phyloP scores from a whole-genome alignment of 2,888 invertebrate species.

The Leptodirus hochenwartii region DNA sequence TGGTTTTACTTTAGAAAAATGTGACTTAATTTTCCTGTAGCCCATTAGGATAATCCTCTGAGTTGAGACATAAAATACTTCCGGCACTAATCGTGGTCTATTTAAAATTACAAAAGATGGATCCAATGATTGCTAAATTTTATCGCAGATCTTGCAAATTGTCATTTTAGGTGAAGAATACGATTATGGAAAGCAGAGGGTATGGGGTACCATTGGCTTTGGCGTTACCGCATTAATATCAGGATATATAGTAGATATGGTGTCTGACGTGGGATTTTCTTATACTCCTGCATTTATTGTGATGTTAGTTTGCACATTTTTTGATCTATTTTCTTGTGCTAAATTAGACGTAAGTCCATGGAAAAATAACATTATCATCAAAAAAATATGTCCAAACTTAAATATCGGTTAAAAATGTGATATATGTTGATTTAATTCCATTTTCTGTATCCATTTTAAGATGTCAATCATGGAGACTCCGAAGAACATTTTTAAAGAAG shows the following conservation, averaged over 20 bases:
- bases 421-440: too few relatives aligned
- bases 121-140: too few relatives aligned
- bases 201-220: conserved; percentile 71
- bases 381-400: not conserved
- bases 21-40: too few relatives aligned
- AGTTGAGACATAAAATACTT: too few relatives aligned
- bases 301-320: conserved; percentile 39
- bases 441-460: too few relatives aligned
- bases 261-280: conserved; percentile 35
- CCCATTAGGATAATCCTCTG: too few relatives aligned
- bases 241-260: conserved; percentile 49
- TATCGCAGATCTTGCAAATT: too few relatives aligned
- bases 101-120: too few relatives aligned
- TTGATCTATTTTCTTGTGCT: conserved; percentile 49
- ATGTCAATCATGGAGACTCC: conserved; percentile 50
- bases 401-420: not conserved
- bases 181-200: conserved; percentile 60
- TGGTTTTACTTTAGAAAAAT: too few relatives aligned
- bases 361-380: not conserved
- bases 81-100: too few relatives aligned
- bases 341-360: conserved; percentile 33
- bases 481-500: conserved; percentile 46
- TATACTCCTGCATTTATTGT: conserved; percentile 58
- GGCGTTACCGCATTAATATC: conserved; percentile 53
- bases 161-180: conserved; percentile 39